phyloP scores from a whole-genome alignment of 2,797 vertebrate species.

The Hydrocynus forskahlii region DNA sequence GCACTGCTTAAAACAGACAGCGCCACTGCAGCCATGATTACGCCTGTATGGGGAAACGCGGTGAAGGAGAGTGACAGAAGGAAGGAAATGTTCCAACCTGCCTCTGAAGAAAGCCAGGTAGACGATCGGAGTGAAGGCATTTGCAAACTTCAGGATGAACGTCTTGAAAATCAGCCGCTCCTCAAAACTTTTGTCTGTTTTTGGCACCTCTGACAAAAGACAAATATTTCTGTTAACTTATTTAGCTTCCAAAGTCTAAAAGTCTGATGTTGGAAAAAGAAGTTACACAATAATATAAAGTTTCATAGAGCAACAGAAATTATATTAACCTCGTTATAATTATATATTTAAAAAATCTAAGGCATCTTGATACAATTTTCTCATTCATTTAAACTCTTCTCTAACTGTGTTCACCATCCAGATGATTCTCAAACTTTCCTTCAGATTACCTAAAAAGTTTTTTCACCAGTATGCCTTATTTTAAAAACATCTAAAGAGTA shows the following conservation, averaged over 20 bases:
- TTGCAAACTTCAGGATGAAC: slow-evolving; percentile 94
- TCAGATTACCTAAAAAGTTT: too few species aligned
- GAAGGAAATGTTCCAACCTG: slow-evolving; percentile 76
- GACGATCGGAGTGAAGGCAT: slow-evolving; percentile 96
- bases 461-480: not conserved
- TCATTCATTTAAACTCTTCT: too few species aligned
- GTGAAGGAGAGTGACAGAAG: slow-evolving; percentile 1
- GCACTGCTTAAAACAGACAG: slow-evolving; percentile 12
- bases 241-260: not conserved
- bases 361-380: too few species aligned
- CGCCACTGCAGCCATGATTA: not conserved
- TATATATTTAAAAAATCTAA: too few species aligned
- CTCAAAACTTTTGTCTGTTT: slow-evolving; percentile 96
- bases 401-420: too few species aligned
- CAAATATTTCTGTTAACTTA: not conserved
- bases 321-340: too few species aligned
- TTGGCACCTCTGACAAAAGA: slow-evolving; percentile 89
- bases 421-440: too few species aligned
- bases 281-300: not conserved
- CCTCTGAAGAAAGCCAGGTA: slow-evolving; percentile 98
- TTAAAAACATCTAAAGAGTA: not conserved
- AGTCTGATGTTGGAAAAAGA: too few species aligned
- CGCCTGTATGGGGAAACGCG: too few species aligned
- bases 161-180: slow-evolving; percentile 95
- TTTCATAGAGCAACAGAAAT: too few species aligned